Percentiles rank a stretch among this genome's conserved stretches.
Conservation (phyloP, 1,140 invertebrate species). For the Gonioctena quinquepunctata region DNA sequence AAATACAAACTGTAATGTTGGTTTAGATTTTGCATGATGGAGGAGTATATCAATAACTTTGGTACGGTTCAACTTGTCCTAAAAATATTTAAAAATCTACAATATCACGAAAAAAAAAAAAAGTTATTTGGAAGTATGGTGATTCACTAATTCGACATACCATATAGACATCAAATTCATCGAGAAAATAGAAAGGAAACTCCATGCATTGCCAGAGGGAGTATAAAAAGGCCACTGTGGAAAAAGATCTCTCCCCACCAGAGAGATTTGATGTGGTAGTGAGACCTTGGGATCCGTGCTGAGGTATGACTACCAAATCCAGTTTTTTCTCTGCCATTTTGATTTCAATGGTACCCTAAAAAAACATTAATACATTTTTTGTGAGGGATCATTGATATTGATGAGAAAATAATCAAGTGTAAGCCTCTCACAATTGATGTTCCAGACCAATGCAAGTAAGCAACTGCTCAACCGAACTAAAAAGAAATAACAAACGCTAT, state of each 20-base stretch:
- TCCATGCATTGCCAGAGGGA: constrained; percentile 90
- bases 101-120: too few species aligned
- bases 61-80: constrained; percentile 77
- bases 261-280: constrained; percentile 73
- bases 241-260: constrained; percentile 94
- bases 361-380: too few species aligned
- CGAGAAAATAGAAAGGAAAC: constrained; percentile 92
- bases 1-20: constrained; percentile 72
- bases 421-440: too few species aligned
- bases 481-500: too few species aligned
- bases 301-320: constrained; percentile 64
- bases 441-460: too few species aligned
- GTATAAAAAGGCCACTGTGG: constrained; percentile 92
- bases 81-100: too few species aligned
- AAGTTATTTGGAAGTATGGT: too few species aligned
- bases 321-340: constrained; percentile 63
- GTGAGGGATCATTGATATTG: too few species aligned
- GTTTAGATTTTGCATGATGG: constrained; percentile 64
- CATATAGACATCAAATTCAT: constrained; percentile 99
- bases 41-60: constrained; percentile 71
- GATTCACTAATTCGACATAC: too few species aligned
- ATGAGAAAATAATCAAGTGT: too few species aligned
- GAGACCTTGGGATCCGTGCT: constrained; percentile 51
- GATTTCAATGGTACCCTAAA: constrained; percentile 65
- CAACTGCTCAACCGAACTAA: too few species aligned